Evolutionary conservation across 1,140 invertebrate species (phyloP).

Genomic region (Cotesia vestalis): DNA sequence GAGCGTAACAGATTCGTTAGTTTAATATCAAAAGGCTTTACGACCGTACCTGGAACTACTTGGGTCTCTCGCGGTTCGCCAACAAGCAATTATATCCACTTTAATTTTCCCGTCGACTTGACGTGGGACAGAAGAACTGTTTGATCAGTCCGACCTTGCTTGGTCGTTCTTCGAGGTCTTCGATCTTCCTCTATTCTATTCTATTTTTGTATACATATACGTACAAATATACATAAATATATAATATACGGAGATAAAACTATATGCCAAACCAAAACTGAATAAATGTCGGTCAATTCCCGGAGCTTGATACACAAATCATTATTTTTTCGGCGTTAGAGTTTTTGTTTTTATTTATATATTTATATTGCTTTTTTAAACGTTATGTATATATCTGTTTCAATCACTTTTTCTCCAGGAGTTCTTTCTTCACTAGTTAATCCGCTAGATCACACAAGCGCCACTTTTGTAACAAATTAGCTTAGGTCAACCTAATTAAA

Average conservation of each 20-base stretch:
- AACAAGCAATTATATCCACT: constrained; percentile 53
- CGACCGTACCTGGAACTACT: constrained; percentile 52
- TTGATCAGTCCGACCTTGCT: constrained; percentile 50
- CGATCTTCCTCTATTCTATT: constrained; percentile 15
- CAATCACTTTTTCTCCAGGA: no score
- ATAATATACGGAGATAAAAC: neutral
- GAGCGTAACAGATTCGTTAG: constrained; percentile 47
- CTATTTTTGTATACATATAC: neutral
- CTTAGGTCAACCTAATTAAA: constrained; percentile 34
- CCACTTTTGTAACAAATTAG: constrained; percentile 35
- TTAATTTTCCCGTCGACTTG: constrained; percentile 49
- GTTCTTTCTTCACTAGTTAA: constrained; percentile 1
- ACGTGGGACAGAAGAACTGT: constrained; percentile 46
- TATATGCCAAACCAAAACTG: constrained; percentile 25
- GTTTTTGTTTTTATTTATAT: constrained; percentile 11
- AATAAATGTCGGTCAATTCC: constrained; percentile 36
- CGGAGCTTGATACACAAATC: constrained; percentile 48
- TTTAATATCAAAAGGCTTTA: constrained; percentile 53
- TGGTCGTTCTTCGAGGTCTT: constrained; percentile 33
- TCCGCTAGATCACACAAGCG: constrained; percentile 9
- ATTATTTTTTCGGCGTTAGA: constrained; percentile 36
- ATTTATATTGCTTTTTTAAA: neutral
- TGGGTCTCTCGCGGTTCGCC: constrained; percentile 38
- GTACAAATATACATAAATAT: neutral
- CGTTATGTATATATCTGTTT: no score